A percentile compares a stretch with the other conserved stretches of the same genome.
These are phyloP conservation scores for Alitta virens DNA, from an alignment of 2,888 invertebrate species.

Conservation along the genomic window DNA sequence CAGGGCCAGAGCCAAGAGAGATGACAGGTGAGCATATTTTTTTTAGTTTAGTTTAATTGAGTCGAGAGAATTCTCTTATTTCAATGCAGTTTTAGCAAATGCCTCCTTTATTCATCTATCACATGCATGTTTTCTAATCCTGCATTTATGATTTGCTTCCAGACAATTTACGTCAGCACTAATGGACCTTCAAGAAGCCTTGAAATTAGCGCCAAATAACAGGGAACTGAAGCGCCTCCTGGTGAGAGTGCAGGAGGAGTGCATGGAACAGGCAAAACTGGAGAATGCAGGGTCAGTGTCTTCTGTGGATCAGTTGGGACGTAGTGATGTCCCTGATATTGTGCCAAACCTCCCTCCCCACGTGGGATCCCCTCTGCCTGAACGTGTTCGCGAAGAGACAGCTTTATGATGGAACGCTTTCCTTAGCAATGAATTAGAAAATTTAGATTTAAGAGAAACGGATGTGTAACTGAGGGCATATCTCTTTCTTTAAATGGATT, in stretches of 20 bases:
- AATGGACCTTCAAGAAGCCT: constrained; percentile 78
- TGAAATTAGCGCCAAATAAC: constrained; percentile 71
- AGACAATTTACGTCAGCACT: constrained; percentile 64
- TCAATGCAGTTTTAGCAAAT: no score
- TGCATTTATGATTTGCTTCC: constrained; percentile 12
- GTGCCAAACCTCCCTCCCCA: constrained; percentile 6
- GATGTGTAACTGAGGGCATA: no score
- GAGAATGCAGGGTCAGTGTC: constrained; percentile 6
- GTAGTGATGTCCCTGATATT: constrained; percentile 17
- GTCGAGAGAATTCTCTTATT: no score
- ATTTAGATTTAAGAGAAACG: no score
- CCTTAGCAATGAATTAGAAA: no score
- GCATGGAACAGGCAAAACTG: constrained; percentile 39
- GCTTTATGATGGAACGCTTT: constrained; percentile 18
- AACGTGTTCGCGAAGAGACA: constrained; percentile 30
- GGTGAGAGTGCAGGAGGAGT: constrained; percentile 72
- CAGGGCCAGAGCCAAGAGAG: constrained; percentile 81
- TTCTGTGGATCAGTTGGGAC: constrained; percentile 7
- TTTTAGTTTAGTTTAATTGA: no score
- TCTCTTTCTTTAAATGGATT: no score
- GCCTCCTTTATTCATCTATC: no score
- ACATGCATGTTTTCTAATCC: neutral
- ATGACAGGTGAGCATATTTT: constrained; percentile 52
- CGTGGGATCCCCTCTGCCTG: constrained; percentile 6
- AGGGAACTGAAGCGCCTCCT: constrained; percentile 73